Evolutionary conservation across 2,888 invertebrate species (phyloP), one percentile per base, ranked within the genome.

Genomic region (Drosophila vallismaia): DNA sequence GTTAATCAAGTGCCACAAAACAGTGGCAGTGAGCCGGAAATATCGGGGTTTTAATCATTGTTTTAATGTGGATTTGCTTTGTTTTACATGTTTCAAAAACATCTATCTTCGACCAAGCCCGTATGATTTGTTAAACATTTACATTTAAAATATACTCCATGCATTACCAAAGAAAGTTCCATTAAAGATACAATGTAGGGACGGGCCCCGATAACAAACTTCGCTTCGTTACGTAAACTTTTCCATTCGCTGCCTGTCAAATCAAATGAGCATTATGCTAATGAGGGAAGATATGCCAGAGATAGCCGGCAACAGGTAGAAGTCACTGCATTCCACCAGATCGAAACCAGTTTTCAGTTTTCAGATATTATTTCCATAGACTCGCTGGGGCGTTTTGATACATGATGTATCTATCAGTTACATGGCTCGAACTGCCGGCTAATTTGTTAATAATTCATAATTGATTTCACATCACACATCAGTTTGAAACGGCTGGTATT

Each of bases 391-490:
- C 80, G 71, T 75, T 63, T 59, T 64, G 59, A 52, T 57, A 62
- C 72, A 38, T 64, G 76, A 68, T 75, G 71, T 68, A 60, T 57
- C 80, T 86, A 80, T 77, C 77, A 75, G 86, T 77, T 82, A 77
- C 71, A 78, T 74, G 84, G 67, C 63, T 74, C 62, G 29, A 52
- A 38, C 52, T 57, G 45, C 55, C 55, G 49, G 70, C 84, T 81
- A 83, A 87, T 85, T 82, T 87, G 87, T 79, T 87, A 88, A 87
- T 85, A 86, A 76, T 76, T 87, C 84, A 77, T 87, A 87, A 87
- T 88, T 87, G 88, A 87, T 87, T 87, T 87, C 81, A 78, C 84
- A 84, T 86, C 82, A 72, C 70, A 75, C 66, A 70, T 52, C 46
- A 48, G 62, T 49, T 54, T 31, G 36, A 45, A 66, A 50, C 55